Conservation (phyloP, 1,140 invertebrate genomes). For the Tetramorium parvispinum region DNA sequence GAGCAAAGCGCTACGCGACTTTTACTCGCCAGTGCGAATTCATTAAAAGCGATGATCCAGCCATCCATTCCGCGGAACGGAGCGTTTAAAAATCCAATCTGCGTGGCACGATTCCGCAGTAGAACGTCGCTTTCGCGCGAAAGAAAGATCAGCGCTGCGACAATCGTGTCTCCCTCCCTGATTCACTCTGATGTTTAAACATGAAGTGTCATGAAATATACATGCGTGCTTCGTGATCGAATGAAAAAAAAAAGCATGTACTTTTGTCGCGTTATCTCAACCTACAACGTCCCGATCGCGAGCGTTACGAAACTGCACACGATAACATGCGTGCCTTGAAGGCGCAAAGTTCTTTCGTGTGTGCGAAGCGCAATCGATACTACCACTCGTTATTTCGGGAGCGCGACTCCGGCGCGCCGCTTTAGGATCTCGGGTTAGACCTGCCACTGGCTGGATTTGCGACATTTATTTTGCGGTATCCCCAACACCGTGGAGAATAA, state of each 20-base stretch:
- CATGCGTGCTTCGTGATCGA: constrained; percentile 32
- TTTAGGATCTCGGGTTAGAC: constrained; percentile 28
- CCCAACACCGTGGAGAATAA: constrained; percentile 45
- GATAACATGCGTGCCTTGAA: constrained; percentile 28
- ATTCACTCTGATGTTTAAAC: constrained; percentile 45
- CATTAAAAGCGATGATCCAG: constrained; percentile 57
- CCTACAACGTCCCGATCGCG: not conserved
- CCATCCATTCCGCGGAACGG: constrained; percentile 48
- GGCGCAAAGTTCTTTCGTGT: constrained; percentile 25
- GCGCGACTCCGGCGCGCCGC: not conserved
- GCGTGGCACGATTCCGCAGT: constrained; percentile 4
- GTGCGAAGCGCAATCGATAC: constrained; percentile 45
- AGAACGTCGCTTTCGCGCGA: not conserved
- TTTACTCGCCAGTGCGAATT: constrained; percentile 54
- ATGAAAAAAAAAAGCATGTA: constrained; percentile 6
- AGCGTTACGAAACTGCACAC: constrained; percentile 24
- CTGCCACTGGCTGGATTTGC: constrained; percentile 4
- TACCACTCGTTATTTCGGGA: constrained; percentile 44
- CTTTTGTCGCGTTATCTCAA: not conserved
- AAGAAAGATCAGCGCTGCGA: not conserved
- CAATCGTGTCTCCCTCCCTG: not conserved
- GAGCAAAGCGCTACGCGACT: constrained; percentile 50
- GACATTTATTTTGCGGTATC: constrained; percentile 51
- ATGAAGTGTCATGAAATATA: constrained; percentile 54
- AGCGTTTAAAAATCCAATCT: constrained; percentile 59